Evolutionary conservation across 2,888 invertebrate species (phyloP).

Genomic region (Tridacna gigas): DNA sequence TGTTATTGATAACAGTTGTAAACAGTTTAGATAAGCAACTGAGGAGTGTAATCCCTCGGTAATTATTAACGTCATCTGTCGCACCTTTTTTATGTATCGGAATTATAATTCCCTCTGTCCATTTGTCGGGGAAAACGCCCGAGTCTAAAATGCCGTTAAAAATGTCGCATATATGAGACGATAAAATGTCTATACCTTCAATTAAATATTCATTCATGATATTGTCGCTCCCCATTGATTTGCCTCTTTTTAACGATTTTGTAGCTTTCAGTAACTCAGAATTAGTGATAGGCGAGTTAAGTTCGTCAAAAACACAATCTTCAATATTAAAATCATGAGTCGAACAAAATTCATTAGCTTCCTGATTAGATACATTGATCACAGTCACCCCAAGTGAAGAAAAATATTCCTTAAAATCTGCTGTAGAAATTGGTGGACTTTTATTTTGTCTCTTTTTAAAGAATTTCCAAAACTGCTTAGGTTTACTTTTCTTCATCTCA

Average conservation of each 20-base stretch:
- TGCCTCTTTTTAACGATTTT: slow-evolving; percentile 4
- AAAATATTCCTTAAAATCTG: slow-evolving; percentile 16
- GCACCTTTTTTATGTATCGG: slow-evolving; percentile 33
- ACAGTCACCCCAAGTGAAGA: not conserved
- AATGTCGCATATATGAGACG: slow-evolving; percentile 18
- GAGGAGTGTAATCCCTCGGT: slow-evolving; percentile 28
- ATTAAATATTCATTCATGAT: slow-evolving; percentile 30
- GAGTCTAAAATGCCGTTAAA: slow-evolving; percentile 29
- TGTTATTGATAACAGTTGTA: slow-evolving; percentile 34
- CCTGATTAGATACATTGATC: not conserved
- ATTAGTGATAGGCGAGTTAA: slow-evolving; percentile 2
- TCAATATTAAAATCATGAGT: slow-evolving; percentile 3
- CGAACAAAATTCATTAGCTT: slow-evolving; percentile 14
- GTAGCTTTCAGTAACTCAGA: not conserved
- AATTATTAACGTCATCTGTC: slow-evolving; percentile 19
- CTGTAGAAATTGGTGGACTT: not conserved
- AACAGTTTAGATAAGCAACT: slow-evolving; percentile 39
- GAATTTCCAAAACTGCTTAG: slow-evolving; percentile 24
- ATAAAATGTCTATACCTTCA: slow-evolving; percentile 22
- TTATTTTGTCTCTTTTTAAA: slow-evolving; percentile 1
- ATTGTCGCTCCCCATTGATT: slow-evolving; percentile 10
- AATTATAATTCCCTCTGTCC: slow-evolving; percentile 36
- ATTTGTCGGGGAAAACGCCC: slow-evolving; percentile 32
- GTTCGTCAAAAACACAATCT: slow-evolving; percentile 5
- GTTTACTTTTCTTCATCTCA: not conserved